Evolutionary conservation across 2,888 invertebrate genomes (phyloP), one percentile per base, ranked within the genome.

Genomic region (Ceramica pisi): DNA sequence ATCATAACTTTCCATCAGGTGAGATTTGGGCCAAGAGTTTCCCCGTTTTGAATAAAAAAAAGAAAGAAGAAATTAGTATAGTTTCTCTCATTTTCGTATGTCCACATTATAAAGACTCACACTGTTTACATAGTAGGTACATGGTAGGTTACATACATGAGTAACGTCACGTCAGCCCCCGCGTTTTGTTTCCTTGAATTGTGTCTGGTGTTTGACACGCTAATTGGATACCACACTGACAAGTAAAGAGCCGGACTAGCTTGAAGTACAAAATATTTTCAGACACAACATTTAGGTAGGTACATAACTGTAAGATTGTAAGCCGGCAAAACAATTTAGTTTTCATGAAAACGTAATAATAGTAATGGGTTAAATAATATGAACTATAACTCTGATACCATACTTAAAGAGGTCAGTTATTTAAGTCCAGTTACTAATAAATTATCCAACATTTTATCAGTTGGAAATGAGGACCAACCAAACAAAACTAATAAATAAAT

Each of bases 141-240:
- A n/a, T n/a, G n/a, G n/a, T n/a, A n/a, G n/a, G n/a, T n/a, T n/a
- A 68, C 10, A 10, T 38, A 44, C 7, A 35, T 8, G n/a, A 50
- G 26, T 74, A 46, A 46, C 59, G 51, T 55, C 35, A 61, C 19
- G 51, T 55, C 35, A 61, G 16, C 35, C 23, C 74, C 3, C 21
- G 8, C 48, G 10, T 61, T 70, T 78, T 0, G 35, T 12, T 77
- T 78, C 71, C 23, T 61, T 35, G 60, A 61, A 71, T 71, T 38
- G 5, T 31, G 78, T 38, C 16, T 44, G 44, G 50, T n/a, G n/a
- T 55, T 65, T 44, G 67, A 75, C 31, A 31, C 38, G 41, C 41
- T 41, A 41, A 41, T 14, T 41, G 41, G 41, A 41, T 5, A 12
- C 53, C 26, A 19, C 14, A 19, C 38, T 19, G 10, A 0, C 19